Conservation (phyloP, 2,888 invertebrate genomes). For the Leptarthrus brevirostris region DNA sequence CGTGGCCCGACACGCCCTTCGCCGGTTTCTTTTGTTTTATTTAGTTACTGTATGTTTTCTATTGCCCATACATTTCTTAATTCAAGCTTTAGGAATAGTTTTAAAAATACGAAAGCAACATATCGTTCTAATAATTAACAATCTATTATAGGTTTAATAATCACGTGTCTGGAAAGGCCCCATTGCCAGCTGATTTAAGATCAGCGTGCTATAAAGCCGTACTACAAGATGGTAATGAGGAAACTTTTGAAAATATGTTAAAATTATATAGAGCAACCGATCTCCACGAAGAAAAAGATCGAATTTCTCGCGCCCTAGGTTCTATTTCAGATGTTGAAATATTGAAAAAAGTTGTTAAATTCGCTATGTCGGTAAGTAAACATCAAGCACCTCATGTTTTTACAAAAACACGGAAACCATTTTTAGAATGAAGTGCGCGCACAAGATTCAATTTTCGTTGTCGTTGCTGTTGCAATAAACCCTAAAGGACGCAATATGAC, state of each 20-base stretch:
- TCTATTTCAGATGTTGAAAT: conserved; percentile 78
- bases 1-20: too few species aligned
- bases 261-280: conserved; percentile 85
- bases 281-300: conserved; percentile 92
- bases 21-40: too few species aligned
- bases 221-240: conserved; percentile 76
- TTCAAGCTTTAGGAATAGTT: too few species aligned
- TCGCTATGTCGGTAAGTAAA: conserved; percentile 81
- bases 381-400: too few species aligned
- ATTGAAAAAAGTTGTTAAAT: conserved; percentile 80
- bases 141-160: conserved; percentile 69
- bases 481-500: conserved; percentile 85
- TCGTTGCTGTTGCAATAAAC: conserved; percentile 86
- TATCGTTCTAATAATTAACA: too few species aligned
- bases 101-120: too few species aligned
- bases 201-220: conserved; percentile 89
- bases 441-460: conserved; percentile 91
- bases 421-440: conserved; percentile 90
- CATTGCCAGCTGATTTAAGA: conserved; percentile 86
- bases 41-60: too few species aligned
- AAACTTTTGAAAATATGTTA: conserved; percentile 81
- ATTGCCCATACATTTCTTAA: too few species aligned
- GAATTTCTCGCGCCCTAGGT: conserved; percentile 87
- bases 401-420: too few species aligned
- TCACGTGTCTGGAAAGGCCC: conserved; percentile 73